phyloP scores from a whole-genome alignment of 2,888 invertebrate species.

The Phrixothrix hirtus region DNA sequence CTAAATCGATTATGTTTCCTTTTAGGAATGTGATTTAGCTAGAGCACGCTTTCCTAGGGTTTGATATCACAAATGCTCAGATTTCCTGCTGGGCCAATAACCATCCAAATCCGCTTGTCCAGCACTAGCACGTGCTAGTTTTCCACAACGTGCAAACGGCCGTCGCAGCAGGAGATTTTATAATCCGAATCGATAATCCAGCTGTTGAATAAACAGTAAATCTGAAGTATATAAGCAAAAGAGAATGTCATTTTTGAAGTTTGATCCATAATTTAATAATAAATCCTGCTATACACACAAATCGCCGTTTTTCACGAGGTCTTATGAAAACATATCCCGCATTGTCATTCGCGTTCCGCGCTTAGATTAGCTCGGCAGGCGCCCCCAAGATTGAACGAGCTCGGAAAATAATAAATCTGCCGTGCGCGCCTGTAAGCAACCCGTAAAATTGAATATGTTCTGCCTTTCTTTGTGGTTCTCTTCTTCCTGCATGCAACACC shows the following conservation, averaged over 20 bases:
- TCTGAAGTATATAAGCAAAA: conserved; percentile 11
- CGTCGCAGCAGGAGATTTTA: conserved; percentile 4
- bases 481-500: conserved; percentile 30
- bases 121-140: conserved; percentile 14
- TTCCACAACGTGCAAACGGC: conserved; percentile 3
- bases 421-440: conserved; percentile 42
- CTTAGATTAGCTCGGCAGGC: conserved; percentile 42
- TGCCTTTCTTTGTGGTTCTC: conserved; percentile 32
- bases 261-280: conserved; percentile 28
- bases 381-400: conserved; percentile 42
- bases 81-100: conserved; percentile 24
- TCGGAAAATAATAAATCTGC: conserved; percentile 44
- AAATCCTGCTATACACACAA: conserved; percentile 30
- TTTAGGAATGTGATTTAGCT: too few species aligned
- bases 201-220: conserved; percentile 8
- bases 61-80: conserved; percentile 21
- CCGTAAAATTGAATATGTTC: conserved; percentile 45
- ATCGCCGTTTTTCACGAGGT: conserved; percentile 31
- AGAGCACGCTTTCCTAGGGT: conserved; percentile 8
- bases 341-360: conserved; percentile 41
- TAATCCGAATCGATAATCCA: background rate
- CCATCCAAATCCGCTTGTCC: conserved; percentile 15
- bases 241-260: conserved; percentile 8
- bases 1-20: too few species aligned
- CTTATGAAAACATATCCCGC: conserved; percentile 40